Evolutionary conservation across 64 coral and sea anemone species (phyloP), one percentile per base, ranked within the genome.

Genomic region (Acropora yongei): DNA sequence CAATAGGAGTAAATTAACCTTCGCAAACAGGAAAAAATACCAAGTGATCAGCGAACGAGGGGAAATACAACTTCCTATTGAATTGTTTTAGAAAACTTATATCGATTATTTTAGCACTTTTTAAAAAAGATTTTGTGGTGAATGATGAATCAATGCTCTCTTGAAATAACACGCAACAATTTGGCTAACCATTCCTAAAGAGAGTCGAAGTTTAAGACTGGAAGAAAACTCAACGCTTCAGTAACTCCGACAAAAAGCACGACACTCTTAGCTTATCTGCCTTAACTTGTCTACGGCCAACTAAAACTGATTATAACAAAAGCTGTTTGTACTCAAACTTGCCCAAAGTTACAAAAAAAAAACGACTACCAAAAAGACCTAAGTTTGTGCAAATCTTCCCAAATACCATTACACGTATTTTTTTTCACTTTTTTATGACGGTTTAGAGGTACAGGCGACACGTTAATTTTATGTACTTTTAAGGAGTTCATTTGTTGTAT

Each of bases 21-120:
- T 48, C 51, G 6, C 65, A 71, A 85, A 85, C 82, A 85, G 82
- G 65, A 85, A 85, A 83, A 85, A 72, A 71, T 84, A 66, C 44
- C 1, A 43, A 47, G 44, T 47, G 3, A 17, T 47, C 3, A 45
- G 16, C 8, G 51, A 18, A 11, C 30, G 50, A 82, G 79, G 13
- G 30, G 61, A 20, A 45, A 69, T 3, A 9, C 39, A 46, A 43
- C 30, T 30, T 30, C 30, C 30, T 30, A 30, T 30, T 30, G 30
- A 30, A 30, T 30, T 30, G 30, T 30, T 30, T 30, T 30, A 30
- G 30, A 30, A 30, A 30, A 30, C 30, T 30, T 30, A 30, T 30
- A 30, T 30, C 30, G 30, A 30, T 30, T 30, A 30, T 30, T 30
- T 30, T 30, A 30, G 30, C 30, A 30, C 30, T 30, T 30, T 30